Evolutionary conservation across 2,888 invertebrate species (phyloP), one percentile per base, ranked within the genome.

Genomic region (Cephus pulcher): DNA sequence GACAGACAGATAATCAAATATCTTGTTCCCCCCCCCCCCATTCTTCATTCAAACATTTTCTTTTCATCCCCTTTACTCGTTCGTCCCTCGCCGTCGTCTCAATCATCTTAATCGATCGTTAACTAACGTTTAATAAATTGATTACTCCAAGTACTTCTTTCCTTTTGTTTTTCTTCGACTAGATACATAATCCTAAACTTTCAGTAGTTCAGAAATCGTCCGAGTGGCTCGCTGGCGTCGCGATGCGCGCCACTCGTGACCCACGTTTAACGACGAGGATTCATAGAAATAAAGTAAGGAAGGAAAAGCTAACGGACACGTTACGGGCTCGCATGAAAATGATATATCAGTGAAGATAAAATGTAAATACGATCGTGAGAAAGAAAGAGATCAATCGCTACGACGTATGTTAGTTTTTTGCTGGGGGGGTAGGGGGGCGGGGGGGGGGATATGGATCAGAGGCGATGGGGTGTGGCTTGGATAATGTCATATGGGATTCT

Each of bases 401-500:
- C 83, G 90, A 90, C 88, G 76, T 80, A 82, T 83, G 83, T 82
- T 78, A 84, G 81, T 82, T 79, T 15, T 76, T 76, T 37, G 69
- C 34, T 76, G 9, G 23, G 56, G 23, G 40, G 0, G 40, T n/a
- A n/a, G 15, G 4, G 12, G 34, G 9, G 34, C 6, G 40, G 6
- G 40, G 15, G 4, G 11, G 37, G 40, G 1, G 15, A 1, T 40
- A 23, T 9, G 56, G 56, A 56, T 56, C 23, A 56, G 56, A 23
- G 56, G 85, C 77, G 37, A 77, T 23, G 81, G 87, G 88, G 88
- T 89, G 90, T 89, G 88, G 86, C 90, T 90, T 89, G 89, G 89
- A 87, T 90, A 88, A 89, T 89, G 89, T 89, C 88, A 88, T 75
- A 92, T 92, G 91, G 91, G 90, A 86, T 80, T 87, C 92, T 92